Percentiles rank a stretch among this genome's conserved stretches.
Evolutionary conservation across 2,888 invertebrate genomes (phyloP).

Genomic region (Callimorpha dominula): DNA sequence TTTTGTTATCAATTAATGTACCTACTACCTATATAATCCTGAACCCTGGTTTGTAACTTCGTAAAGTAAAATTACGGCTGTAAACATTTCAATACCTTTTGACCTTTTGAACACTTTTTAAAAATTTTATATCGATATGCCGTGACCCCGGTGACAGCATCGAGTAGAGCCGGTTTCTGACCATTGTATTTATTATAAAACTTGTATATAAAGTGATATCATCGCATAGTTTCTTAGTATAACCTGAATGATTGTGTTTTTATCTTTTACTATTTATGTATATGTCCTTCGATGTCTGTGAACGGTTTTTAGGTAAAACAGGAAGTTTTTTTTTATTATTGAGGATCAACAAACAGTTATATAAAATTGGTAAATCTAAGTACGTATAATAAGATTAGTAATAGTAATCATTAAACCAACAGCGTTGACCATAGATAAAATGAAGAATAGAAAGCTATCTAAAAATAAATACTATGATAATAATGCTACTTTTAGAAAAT

Average conservation of each 20-base stretch:
- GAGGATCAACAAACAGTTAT: not conserved
- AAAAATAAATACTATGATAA: no score
- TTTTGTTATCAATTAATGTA: no score
- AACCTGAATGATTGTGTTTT: not conserved
- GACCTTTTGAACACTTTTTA: not conserved
- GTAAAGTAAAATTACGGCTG: no score
- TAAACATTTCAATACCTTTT: not conserved
- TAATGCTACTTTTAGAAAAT: no score
- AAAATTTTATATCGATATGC: not conserved
- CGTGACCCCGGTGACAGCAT: not conserved
- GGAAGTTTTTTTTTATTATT: not conserved
- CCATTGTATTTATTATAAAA: not conserved
- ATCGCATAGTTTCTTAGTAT: not conserved
- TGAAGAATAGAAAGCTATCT: no score
- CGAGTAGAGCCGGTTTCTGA: not conserved
- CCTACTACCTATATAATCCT: no score
- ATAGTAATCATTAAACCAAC: no score
- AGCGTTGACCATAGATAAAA: no score
- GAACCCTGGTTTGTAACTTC: no score
- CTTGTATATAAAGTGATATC: not conserved
- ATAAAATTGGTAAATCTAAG: not conserved
- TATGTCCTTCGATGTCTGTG: not conserved
- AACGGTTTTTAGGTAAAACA: not conserved
- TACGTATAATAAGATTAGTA: no score
- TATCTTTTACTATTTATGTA: not conserved